Percentiles rank a stretch among this genome's conserved stretches.
Evolutionary conservation across 2,797 vertebrate species (phyloP).

Genomic region (Semotilus atromaculatus): DNA sequence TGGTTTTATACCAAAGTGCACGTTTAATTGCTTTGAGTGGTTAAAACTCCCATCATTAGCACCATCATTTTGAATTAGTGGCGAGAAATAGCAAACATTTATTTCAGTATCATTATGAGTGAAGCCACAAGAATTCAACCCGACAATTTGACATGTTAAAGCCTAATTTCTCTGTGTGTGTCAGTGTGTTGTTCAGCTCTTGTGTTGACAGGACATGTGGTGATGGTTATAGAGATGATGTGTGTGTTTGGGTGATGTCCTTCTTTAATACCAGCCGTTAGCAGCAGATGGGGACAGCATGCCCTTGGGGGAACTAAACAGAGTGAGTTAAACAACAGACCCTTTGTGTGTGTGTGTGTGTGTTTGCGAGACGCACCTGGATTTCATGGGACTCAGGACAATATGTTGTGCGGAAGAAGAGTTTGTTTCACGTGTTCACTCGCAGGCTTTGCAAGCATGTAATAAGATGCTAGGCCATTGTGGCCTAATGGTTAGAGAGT

Average conservation of each 20-base stretch:
- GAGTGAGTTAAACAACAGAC: constrained; percentile 37
- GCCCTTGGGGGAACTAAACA: constrained; percentile 43
- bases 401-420: constrained; percentile 2
- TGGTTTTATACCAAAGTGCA: neutral
- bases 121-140: neutral
- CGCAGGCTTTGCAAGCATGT: neutral
- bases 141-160: neutral
- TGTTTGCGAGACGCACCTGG: constrained; percentile 4
- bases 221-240: neutral
- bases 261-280: neutral
- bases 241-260: neutral
- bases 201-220: neutral
- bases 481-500: too few relatives aligned
- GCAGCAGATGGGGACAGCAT: constrained; percentile 24
- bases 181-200: neutral
- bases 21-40: neutral
- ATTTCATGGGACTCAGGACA: neutral
- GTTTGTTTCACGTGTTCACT: neutral
- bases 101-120: neutral
- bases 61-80: neutral
- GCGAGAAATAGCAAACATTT: neutral
- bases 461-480: neutral
- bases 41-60: neutral
- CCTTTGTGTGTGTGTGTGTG: constrained; percentile 47
- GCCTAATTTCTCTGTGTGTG: too few relatives aligned